phyloP scores from a whole-genome alignment of 2,113 vertebrate species.

The Paramormyrops kingsleyae region DNA sequence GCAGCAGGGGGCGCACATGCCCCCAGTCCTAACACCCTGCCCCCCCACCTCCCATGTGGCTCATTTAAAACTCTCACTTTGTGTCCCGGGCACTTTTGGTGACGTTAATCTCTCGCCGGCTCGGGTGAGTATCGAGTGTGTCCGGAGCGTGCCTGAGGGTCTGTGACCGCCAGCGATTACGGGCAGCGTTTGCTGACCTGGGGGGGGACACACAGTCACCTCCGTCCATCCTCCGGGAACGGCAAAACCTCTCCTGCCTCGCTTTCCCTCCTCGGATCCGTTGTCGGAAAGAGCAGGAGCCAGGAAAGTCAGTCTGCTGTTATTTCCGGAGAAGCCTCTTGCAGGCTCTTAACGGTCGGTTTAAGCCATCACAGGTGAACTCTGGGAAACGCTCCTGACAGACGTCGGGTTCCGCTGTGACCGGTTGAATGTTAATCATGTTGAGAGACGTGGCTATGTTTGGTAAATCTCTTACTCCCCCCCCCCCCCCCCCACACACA shows the following conservation, averaged over 20 bases:
- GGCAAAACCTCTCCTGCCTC: constrained; percentile 9
- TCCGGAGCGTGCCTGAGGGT: constrained; percentile 34
- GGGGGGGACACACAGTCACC: constrained; percentile 17
- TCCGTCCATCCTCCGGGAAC: constrained; percentile 53
- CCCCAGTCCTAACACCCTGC: constrained; percentile 50
- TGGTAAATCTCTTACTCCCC: constrained; percentile 35
- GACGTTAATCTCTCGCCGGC: constrained; percentile 83
- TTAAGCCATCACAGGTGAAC: constrained; percentile 51
- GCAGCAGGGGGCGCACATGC: constrained; percentile 73
- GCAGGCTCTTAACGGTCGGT: constrained; percentile 52
- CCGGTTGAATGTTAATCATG: constrained; percentile 34
- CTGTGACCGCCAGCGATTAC: constrained; percentile 28
- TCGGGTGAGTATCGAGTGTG: constrained; percentile 76
- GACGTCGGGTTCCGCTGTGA: constrained; percentile 59
- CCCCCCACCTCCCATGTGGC: constrained; percentile 68
- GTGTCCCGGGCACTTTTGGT: constrained; percentile 72
- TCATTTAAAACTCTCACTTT: constrained; percentile 82
- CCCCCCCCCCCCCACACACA: constrained; percentile 35
- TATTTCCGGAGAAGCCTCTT: constrained; percentile 55
- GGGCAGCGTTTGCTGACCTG: background rate
- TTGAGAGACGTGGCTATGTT: constrained; percentile 50
- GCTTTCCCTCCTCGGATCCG: constrained; percentile 1
- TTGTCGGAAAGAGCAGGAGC: constrained; percentile 47
- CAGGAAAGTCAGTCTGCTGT: constrained; percentile 49
- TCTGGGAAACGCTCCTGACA: constrained; percentile 44